Evolutionary conservation across 2,797 vertebrate species (phyloP), one percentile per base, ranked within the genome.

Genomic region (Fistularia tabacaria): DNA sequence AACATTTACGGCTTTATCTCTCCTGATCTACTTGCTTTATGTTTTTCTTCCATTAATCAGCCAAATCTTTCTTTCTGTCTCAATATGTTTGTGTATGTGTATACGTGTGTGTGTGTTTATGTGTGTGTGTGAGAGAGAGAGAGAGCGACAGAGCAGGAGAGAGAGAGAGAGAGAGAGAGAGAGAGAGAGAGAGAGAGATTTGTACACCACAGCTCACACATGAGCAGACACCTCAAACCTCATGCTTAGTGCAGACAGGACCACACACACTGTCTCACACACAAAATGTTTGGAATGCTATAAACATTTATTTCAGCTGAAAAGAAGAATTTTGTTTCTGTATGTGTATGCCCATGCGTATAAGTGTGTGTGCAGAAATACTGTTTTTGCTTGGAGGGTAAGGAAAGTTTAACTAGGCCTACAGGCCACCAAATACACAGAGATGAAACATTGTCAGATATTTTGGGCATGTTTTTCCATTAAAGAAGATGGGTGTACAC

Each of bases 291-390:
- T 83, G 90, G 88, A 91, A 90, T 88, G 89, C 83, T 77, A 76
- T 91, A 90, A 92, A 92, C 87, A 91, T 91, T 90, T 87, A 87
- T 87, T 88, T 85, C 76, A 41, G 81, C 82, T 78, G 76, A 85
- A 87, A 86, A 78, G 68, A 79, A 71, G 71, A 57, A 60, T 76
- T 78, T 58, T 58, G 39, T 49, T 8, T 38, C 6, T 52, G 36
- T 54, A 40, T 40, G 69, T 73, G 54, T 69, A 57, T 57, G 64
- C 66, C 49, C 41, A 40, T 54, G 61, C 39, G 15, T 14, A 14
- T n/a, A 10, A 25, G 7, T 49, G 13, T 46, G 10, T 14, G 53
- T 54, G 40, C 14, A 7, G 25, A 25, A 25, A 25, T 15, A 0
- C 13, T 25, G n/a, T 51, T 76, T 61, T 75, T 77, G 54, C 36